Conservation (phyloP, 2,113 vertebrate species). For the Daphoenositta chrysoptera region DNA sequence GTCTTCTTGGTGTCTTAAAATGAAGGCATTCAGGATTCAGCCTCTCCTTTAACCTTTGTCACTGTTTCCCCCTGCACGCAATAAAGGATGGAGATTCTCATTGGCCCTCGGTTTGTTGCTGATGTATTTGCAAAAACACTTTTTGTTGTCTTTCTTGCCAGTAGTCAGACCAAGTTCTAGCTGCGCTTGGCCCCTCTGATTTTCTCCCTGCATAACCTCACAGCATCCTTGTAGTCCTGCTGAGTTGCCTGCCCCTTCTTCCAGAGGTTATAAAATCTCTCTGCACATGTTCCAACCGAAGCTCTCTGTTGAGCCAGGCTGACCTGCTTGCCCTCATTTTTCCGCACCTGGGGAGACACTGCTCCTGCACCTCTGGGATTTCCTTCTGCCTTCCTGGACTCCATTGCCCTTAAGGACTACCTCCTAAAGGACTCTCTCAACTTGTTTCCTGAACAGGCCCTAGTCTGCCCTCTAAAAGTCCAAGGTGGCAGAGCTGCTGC, state of each 20-base stretch:
- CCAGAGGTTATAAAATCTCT: background rate
- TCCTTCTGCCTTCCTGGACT: background rate
- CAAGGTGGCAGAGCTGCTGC: background rate
- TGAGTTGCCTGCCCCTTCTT: background rate
- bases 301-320: background rate
- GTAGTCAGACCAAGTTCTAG: background rate
- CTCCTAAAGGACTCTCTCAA: background rate
- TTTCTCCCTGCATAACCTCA: background rate
- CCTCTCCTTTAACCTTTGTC: background rate
- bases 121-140: background rate
- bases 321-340: background rate
- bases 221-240: background rate
- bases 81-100: background rate
- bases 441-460: background rate
- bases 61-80: background rate
- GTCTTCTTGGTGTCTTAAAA: background rate
- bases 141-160: background rate
- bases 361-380: background rate
- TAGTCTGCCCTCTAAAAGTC: background rate
- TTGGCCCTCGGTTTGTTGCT: background rate
- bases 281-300: background rate
- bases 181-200: background rate
- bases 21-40: background rate
- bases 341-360: background rate
- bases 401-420: background rate